These are phyloP conservation scores for Leucoraja erinaceus DNA, from an alignment of 2,113 vertebrate genomes.

Conservation along the genomic window DNA sequence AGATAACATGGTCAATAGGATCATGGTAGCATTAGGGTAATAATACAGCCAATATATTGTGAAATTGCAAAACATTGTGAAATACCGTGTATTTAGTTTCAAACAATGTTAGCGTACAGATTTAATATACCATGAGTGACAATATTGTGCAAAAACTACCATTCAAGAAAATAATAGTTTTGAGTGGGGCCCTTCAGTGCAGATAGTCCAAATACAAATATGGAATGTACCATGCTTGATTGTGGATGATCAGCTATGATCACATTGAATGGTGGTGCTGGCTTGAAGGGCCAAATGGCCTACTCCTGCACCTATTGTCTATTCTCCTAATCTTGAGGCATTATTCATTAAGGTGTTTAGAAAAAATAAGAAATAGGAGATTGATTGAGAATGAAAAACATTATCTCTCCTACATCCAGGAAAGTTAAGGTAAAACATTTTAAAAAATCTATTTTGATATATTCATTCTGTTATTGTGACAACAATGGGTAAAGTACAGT, in stretches of 20 bases:
- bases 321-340: neutral
- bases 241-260: too few relatives aligned
- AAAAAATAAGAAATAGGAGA: too few relatives aligned
- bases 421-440: too few relatives aligned
- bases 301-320: neutral
- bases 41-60: too few relatives aligned
- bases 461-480: neutral
- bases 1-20: too few relatives aligned
- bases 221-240: neutral
- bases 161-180: neutral
- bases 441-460: too few relatives aligned
- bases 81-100: too few relatives aligned
- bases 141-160: too few relatives aligned
- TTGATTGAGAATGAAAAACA: neutral
- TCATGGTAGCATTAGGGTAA: too few relatives aligned
- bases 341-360: neutral
- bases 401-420: neutral
- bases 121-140: neutral
- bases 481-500: neutral
- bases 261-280: too few relatives aligned
- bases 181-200: neutral
- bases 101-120: neutral
- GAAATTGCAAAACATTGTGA: too few relatives aligned
- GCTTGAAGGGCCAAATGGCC: too few relatives aligned
- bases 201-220: neutral